A percentile compares a stretch with the other conserved stretches of the same genome.
phyloP scores from a whole-genome alignment of 2,888 invertebrate species.

The Leptinotarsa tumamoca region DNA sequence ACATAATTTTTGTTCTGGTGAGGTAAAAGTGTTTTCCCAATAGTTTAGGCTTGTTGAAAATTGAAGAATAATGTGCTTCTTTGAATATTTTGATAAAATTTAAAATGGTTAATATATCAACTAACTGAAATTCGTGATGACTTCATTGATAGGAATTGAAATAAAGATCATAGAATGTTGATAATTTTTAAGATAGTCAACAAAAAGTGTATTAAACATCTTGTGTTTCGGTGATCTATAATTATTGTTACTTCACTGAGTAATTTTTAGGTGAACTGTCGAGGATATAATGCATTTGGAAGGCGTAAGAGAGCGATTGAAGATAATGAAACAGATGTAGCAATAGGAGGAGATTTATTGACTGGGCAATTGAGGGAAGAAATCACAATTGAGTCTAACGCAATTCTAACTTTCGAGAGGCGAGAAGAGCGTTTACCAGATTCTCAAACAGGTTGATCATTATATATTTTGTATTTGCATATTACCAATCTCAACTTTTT shows the following conservation, averaged over 20 bases:
- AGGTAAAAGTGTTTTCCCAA: too few species aligned
- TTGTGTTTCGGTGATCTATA: too few species aligned
- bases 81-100: too few species aligned
- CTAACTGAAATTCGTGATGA: too few species aligned
- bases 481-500: constrained; percentile 37
- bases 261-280: constrained; percentile 82
- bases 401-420: constrained; percentile 89
- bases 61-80: too few species aligned
- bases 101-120: too few species aligned
- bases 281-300: constrained; percentile 91
- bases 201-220: too few species aligned
- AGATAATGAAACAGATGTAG: constrained; percentile 71
- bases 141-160: too few species aligned
- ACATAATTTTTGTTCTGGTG: too few species aligned
- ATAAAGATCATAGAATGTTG: too few species aligned
- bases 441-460: constrained; percentile 64
- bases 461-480: background rate
- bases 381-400: constrained; percentile 92
- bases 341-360: constrained; percentile 70
- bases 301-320: constrained; percentile 78
- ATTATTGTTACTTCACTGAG: background rate
- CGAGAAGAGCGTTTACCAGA: constrained; percentile 83
- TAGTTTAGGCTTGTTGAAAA: too few species aligned
- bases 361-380: constrained; percentile 91
- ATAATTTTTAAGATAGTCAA: too few species aligned